These are phyloP conservation scores for Epirrita christyi DNA, from an alignment of 2,888 invertebrate genomes.

Conservation along the genomic window DNA sequence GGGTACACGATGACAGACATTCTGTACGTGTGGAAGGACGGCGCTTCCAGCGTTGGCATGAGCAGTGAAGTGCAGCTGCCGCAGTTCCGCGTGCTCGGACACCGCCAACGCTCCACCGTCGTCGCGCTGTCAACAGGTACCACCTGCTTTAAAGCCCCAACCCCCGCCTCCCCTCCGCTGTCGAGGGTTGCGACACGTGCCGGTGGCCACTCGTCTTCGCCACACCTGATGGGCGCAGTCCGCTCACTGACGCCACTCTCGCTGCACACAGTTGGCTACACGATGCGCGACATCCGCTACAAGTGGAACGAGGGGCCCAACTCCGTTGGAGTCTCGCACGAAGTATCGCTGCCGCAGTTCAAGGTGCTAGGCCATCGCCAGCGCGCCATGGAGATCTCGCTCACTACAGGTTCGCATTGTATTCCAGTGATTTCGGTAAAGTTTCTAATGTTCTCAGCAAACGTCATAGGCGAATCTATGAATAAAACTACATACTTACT, in stretches of 20 bases:
- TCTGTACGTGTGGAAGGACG: constrained; percentile 96
- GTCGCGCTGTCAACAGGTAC: constrained; percentile 96
- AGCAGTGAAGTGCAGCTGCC: constrained; percentile 96
- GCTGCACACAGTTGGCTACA: constrained; percentile 93
- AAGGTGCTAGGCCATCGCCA: constrained; percentile 97
- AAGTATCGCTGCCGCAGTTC: constrained; percentile 97
- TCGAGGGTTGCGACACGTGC: constrained; percentile 41
- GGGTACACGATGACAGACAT: constrained; percentile 96
- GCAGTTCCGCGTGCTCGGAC: constrained; percentile 96
- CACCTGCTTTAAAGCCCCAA: constrained; percentile 28
- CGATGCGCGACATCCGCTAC: constrained; percentile 97
- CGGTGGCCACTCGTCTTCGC: no score
- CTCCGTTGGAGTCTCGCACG: constrained; percentile 96
- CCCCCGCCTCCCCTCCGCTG: constrained; percentile 26
- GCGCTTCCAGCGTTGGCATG: constrained; percentile 94
- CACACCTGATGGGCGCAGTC: constrained; percentile 15
- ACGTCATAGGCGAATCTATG: no score
- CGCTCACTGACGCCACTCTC: constrained; percentile 30
- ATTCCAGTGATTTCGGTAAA: background rate
- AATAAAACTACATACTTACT: no score
- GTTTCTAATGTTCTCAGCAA: background rate
- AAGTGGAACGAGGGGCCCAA: constrained; percentile 96
- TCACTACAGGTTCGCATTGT: constrained; percentile 93
- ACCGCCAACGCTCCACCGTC: constrained; percentile 95
- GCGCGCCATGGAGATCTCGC: constrained; percentile 96